Evolutionary conservation across 2,888 invertebrate genomes (phyloP).

Genomic region (Norana najaformis): DNA sequence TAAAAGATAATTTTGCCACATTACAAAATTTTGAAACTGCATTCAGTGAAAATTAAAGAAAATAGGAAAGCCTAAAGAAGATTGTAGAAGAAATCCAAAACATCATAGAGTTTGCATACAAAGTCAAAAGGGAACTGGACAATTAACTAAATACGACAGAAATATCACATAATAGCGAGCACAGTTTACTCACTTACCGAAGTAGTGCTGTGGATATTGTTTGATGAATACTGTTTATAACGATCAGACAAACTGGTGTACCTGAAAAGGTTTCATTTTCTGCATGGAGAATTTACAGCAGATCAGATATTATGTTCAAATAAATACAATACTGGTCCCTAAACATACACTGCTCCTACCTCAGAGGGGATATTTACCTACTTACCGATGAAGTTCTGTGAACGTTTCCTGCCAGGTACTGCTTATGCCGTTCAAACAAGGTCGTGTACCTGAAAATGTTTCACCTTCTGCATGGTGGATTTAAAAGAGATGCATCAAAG

Average conservation of each 20-base stretch:
- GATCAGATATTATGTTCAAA: neutral
- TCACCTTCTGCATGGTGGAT: neutral
- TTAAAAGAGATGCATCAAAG: conserved; percentile 13
- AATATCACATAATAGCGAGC: neutral
- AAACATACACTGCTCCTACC: neutral
- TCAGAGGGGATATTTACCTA: neutral
- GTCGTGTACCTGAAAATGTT: conserved; percentile 6
- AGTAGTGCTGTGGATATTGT: conserved; percentile 23
- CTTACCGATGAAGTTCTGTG: conserved; percentile 1
- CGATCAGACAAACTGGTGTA: conserved; percentile 15
- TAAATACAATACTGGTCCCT: neutral
- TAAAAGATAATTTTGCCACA: no score
- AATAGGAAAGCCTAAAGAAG: neutral
- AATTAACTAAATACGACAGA: neutral
- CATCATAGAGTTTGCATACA: neutral
- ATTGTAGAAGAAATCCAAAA: neutral
- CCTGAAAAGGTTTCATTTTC: conserved; percentile 20
- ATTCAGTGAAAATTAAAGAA: neutral
- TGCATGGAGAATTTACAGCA: conserved; percentile 3
- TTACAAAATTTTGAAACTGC: no score
- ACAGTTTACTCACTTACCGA: conserved; percentile 23
- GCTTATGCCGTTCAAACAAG: neutral
- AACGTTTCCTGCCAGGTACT: conserved; percentile 13
- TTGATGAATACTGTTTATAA: conserved; percentile 23
- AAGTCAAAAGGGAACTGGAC: no score